Percentiles rank a stretch among this genome's conserved stretches.
phyloP scores from a whole-genome alignment of 2,797 vertebrate species.

The Eulemur albifrons region DNA sequence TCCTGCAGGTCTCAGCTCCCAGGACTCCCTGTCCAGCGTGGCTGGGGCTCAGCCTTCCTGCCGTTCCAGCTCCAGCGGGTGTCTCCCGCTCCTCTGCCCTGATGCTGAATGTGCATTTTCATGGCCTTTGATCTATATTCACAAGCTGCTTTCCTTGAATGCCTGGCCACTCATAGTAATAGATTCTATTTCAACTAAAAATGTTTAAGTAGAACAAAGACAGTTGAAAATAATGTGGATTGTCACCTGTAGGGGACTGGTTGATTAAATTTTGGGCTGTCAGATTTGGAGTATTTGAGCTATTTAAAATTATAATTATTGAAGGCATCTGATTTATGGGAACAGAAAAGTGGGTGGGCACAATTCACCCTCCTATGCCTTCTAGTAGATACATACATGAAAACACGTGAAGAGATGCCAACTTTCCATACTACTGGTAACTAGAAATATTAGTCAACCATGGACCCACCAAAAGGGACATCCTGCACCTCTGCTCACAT shows the following conservation, averaged over 20 bases:
- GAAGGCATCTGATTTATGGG: background rate
- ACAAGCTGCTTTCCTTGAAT: background rate
- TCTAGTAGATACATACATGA: background rate
- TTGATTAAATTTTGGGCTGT: background rate
- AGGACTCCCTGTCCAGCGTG: fast-evolving
- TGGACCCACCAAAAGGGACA: background rate
- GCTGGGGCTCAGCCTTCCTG: background rate
- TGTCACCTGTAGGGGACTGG: background rate
- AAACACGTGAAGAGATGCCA: background rate
- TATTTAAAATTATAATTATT: slow-evolving; percentile 17
- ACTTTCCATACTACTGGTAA: background rate
- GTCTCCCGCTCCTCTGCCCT: background rate
- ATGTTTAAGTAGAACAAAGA: background rate
- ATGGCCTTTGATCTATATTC: background rate
- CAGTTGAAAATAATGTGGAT: background rate
- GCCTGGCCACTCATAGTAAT: background rate
- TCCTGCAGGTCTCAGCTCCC: background rate
- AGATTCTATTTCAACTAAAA: slow-evolving; percentile 18
- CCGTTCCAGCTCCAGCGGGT: background rate
- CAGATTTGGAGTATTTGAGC: background rate
- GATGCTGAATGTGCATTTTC: fast-evolving
- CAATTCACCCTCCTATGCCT: background rate
- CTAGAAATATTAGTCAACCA: background rate
- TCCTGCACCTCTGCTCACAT: background rate
- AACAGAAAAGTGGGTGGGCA: background rate